Evolutionary conservation across 2,113 vertebrate genomes (phyloP).

Genomic region (Coturnix japonica): DNA sequence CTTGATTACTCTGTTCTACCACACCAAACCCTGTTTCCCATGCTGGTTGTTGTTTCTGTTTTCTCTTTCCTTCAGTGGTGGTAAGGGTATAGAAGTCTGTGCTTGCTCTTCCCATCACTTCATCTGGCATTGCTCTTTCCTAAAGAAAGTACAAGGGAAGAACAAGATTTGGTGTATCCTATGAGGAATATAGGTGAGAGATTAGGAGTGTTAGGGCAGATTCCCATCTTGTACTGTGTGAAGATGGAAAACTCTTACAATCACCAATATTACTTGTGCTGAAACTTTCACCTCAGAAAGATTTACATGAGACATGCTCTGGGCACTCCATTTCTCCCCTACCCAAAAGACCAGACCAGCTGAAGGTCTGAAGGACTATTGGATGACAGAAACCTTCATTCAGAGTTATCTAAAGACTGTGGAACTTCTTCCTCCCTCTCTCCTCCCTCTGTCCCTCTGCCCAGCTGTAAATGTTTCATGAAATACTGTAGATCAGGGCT

Average conservation of each 20-base stretch:
- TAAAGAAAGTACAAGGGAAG: neutral
- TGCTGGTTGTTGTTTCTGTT: neutral
- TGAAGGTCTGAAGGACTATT: neutral
- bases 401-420: neutral
- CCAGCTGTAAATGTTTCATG: neutral
- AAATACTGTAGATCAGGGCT: neutral
- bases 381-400: neutral
- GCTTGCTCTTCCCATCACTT: neutral
- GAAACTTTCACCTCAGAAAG: neutral
- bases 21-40: neutral
- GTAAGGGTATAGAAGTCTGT: neutral
- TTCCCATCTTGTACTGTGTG: neutral
- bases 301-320: neutral
- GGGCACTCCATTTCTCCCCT: rapidly evolving
- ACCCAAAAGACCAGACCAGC: rapidly evolving
- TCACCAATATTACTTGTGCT: neutral
- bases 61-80: neutral
- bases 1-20: neutral
- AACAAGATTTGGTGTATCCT: neutral
- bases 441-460: rapidly evolving
- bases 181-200: neutral
- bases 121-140: neutral
- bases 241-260: neutral
- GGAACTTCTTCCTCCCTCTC: rapidly evolving
- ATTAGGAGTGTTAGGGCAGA: neutral